Percentiles rank a stretch among this genome's conserved stretches.
These are phyloP conservation scores for human DNA, from an alignment of 2,113 vertebrate genomes.

Conservation along the genomic window DNA sequence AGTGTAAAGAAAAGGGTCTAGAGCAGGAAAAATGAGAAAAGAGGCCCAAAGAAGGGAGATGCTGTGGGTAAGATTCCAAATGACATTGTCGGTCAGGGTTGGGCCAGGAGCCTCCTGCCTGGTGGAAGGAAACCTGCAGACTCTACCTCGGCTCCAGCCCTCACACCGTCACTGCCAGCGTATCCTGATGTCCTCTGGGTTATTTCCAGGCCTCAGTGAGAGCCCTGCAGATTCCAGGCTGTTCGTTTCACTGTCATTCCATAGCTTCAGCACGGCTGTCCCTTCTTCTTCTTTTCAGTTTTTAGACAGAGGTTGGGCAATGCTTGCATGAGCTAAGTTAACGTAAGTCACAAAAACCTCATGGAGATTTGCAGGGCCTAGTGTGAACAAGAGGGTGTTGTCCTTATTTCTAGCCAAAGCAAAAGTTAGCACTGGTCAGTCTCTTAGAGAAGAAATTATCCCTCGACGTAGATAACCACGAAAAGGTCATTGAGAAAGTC, in stretches of 20 bases:
- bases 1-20: not conserved
- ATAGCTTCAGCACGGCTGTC: not conserved
- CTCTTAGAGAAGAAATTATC: not conserved
- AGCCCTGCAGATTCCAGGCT: not conserved
- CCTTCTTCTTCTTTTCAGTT: not conserved
- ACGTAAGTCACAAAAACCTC: not conserved
- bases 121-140: not conserved
- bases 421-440: not conserved
- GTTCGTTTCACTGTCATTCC: not conserved
- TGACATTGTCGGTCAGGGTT: not conserved
- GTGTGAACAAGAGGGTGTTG: not conserved
- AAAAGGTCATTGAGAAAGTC: not conserved
- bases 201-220: not conserved
- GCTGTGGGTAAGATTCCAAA: accelerated
- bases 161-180: not conserved
- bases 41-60: not conserved
- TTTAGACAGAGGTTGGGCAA: not conserved
- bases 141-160: not conserved
- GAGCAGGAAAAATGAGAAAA: not conserved
- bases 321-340: not conserved
- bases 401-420: not conserved
- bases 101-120: not conserved
- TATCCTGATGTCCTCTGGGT: accelerated
- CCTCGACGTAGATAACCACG: not conserved
- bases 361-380: not conserved